A percentile compares a stretch with the other conserved stretches of the same genome.
These are phyloP conservation scores for Patella caerulea DNA, from an alignment of 2,888 invertebrate genomes.

Conservation along the genomic window DNA sequence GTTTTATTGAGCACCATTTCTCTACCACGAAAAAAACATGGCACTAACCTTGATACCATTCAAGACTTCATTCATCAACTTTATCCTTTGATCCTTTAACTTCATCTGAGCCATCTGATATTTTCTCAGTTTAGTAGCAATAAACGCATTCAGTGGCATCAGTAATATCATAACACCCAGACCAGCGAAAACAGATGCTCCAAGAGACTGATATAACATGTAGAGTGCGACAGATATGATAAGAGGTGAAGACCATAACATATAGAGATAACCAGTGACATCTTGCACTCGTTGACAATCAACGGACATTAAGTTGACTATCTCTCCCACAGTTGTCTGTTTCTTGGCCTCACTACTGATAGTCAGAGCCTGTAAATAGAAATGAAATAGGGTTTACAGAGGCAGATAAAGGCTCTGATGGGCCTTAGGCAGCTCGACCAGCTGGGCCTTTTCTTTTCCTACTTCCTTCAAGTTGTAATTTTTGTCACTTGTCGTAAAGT, in stretches of 20 bases:
- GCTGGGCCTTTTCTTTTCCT: too few species aligned
- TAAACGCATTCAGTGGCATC: conserved; percentile 75
- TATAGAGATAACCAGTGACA: conserved; percentile 64
- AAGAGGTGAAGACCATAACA: conserved; percentile 76
- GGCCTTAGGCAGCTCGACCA: too few species aligned
- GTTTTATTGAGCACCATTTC: too few species aligned
- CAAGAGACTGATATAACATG: conserved; percentile 73
- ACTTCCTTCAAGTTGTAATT: too few species aligned
- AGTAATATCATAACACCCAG: conserved; percentile 92
- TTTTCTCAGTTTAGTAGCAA: conserved; percentile 61
- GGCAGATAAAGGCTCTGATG: too few species aligned
- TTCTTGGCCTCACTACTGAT: conserved; percentile 68
- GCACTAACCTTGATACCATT: conserved; percentile 66
- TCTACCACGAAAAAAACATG: too few species aligned
- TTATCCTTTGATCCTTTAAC: conserved; percentile 60
- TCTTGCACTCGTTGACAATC: conserved; percentile 71
- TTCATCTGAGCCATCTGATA: conserved; percentile 64
- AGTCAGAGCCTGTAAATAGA: conserved; percentile 60
- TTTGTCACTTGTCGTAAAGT: too few species aligned
- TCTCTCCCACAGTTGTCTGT: conserved; percentile 69
- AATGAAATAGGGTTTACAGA: background rate
- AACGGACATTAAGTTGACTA: conserved; percentile 71
- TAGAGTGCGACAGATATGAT: conserved; percentile 88
- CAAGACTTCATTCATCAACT: conserved; percentile 63
- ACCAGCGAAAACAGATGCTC: conserved; percentile 89